These are phyloP conservation scores for Bombyx mori DNA, from an alignment of 1,140 invertebrate species.

Conservation along the genomic window DNA sequence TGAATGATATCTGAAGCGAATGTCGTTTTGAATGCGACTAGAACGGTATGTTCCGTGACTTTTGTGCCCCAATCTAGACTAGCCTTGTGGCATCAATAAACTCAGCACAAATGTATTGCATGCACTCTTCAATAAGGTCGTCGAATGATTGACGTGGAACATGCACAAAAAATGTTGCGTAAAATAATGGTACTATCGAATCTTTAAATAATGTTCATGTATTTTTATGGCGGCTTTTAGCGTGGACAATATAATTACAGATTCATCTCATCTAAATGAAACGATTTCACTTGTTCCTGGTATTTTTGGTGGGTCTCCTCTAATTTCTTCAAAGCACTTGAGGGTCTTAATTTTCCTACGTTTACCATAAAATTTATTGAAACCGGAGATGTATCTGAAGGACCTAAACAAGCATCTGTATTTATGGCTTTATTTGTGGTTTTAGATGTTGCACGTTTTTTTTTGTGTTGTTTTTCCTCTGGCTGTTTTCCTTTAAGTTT, in stretches of 20 bases:
- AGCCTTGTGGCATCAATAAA: background rate
- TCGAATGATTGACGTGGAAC: conserved; percentile 7
- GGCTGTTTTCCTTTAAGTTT: conserved; percentile 6
- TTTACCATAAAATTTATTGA: conserved; percentile 52
- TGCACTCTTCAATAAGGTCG: background rate
- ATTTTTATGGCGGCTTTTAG: background rate
- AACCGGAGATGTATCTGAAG: conserved; percentile 22
- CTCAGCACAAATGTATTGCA: background rate
- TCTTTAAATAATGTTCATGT: background rate
- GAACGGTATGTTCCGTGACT: too few species aligned
- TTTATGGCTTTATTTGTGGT: conserved; percentile 21
- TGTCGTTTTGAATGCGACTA: too few species aligned
- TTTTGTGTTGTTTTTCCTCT: conserved; percentile 1
- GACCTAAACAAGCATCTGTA: conserved; percentile 13
- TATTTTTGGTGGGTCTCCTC: conserved; percentile 58
- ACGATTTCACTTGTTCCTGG: conserved; percentile 52
- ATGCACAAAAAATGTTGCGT: conserved; percentile 1
- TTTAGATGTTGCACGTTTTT: conserved; percentile 20
- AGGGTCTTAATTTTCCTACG: conserved; percentile 36
- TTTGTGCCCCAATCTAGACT: too few species aligned
- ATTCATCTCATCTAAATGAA: conserved; percentile 21
- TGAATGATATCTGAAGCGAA: too few species aligned
- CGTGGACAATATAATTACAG: conserved; percentile 5
- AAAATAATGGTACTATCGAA: conserved; percentile 5
- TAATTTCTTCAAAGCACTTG: conserved; percentile 36